phyloP scores from a whole-genome alignment of 2,797 vertebrate genomes.

The Pipistrellus pygmaeus region DNA sequence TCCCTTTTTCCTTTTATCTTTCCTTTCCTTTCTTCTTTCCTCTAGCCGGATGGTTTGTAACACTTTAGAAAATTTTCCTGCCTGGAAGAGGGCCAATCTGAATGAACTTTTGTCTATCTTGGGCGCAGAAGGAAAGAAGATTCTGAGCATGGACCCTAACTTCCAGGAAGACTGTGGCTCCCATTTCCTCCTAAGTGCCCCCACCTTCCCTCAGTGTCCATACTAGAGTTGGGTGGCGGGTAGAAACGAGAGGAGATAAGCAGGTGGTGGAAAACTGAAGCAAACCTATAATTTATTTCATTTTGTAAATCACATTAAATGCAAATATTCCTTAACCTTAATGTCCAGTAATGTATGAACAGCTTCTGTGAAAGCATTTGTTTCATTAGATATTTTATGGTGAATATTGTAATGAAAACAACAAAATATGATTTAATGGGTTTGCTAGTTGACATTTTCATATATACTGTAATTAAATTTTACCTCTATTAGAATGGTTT shows the following conservation, averaged over 20 bases:
- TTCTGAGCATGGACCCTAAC: slow-evolving; percentile 40
- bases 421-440: neutral
- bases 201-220: neutral
- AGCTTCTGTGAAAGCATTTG: neutral
- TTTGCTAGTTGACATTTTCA: slow-evolving; percentile 22
- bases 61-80: slow-evolving; percentile 67
- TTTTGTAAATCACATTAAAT: neutral
- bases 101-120: slow-evolving; percentile 54
- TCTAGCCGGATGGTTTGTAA: slow-evolving; percentile 65
- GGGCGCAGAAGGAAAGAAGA: neutral
- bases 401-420: slow-evolving; percentile 52
- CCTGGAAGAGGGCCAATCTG: slow-evolving; percentile 32
- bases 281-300: neutral
- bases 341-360: neutral
- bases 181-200: neutral
- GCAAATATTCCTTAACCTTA: neutral
- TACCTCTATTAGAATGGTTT: neutral
- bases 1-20: slow-evolving; percentile 65
- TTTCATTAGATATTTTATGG: neutral
- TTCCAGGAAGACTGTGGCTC: slow-evolving; percentile 45
- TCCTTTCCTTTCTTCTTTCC: slow-evolving; percentile 35
- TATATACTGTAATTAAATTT: slow-evolving; percentile 22
- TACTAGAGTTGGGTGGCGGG: neutral
- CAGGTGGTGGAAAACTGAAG: neutral
- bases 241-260: neutral